phyloP scores from a whole-genome alignment of 2,797 vertebrate genomes.

The Helicolenus hilgendorfi region DNA sequence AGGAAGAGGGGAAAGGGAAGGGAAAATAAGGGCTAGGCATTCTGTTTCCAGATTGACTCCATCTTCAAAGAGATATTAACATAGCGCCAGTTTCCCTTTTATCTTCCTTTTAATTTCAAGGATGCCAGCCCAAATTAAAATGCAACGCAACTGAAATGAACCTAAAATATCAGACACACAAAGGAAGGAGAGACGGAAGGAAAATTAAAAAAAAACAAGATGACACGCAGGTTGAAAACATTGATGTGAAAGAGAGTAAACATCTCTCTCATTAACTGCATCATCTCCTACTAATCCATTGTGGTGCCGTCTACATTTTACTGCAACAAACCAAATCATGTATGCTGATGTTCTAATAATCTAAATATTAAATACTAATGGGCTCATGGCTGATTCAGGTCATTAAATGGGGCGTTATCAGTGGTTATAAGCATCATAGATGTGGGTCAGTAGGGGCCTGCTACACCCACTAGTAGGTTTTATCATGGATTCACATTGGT shows the following conservation, averaged over 20 bases:
- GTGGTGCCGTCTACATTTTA: background rate
- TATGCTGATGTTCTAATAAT: background rate
- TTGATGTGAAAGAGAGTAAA: slow-evolving; percentile 4
- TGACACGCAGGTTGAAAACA: slow-evolving; percentile 37
- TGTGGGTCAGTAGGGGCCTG: background rate
- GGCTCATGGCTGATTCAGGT: background rate
- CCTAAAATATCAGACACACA: slow-evolving; percentile 70
- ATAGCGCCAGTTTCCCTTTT: slow-evolving; percentile 83
- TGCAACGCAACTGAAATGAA: slow-evolving; percentile 70
- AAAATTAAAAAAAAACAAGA: background rate
- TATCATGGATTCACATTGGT: background rate
- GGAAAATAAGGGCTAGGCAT: slow-evolving; percentile 73
- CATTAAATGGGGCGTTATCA: too few species aligned
- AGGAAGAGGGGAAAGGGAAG: slow-evolving; percentile 72
- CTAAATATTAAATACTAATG: background rate
- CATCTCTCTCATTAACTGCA: background rate
- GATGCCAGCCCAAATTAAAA: slow-evolving; percentile 85
- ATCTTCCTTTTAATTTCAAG: slow-evolving; percentile 85
- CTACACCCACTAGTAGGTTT: background rate
- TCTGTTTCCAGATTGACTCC: slow-evolving; percentile 85
- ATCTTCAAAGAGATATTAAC: slow-evolving; percentile 90
- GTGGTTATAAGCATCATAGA: background rate
- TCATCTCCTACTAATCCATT: background rate
- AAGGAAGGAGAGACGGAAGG: slow-evolving; percentile 1
- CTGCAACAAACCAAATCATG: background rate